Evolutionary conservation across 1,140 invertebrate species (phyloP).

Genomic region (Hycleus cichorii): DNA sequence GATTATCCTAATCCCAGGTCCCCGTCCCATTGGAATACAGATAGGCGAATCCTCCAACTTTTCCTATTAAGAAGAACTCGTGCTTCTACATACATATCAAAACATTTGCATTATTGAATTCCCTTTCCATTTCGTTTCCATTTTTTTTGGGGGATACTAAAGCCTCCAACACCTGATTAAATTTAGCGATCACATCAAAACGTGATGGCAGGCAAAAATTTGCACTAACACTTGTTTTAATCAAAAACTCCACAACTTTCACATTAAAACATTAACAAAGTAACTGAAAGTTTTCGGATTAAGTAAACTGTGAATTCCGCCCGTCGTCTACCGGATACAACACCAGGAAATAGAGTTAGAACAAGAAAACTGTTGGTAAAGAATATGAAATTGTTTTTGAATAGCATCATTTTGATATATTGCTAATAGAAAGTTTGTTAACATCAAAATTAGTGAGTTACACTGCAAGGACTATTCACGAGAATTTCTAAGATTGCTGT

Average conservation of each 20-base stretch:
- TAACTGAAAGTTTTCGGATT: constrained; percentile 12
- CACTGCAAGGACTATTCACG: too few relatives aligned
- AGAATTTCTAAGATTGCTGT: too few relatives aligned
- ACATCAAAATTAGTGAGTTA: too few relatives aligned
- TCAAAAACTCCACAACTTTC: constrained; percentile 10
- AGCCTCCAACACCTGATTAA: too few relatives aligned
- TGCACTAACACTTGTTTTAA: constrained; percentile 4
- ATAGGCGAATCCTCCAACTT: constrained; percentile 25
- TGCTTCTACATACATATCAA: constrained; percentile 29
- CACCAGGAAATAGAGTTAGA: too few relatives aligned
- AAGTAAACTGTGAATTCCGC: constrained; percentile 14
- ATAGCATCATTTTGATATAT: too few relatives aligned
- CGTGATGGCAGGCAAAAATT: too few relatives aligned
- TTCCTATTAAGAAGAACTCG: constrained; percentile 31
- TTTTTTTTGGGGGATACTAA: too few relatives aligned
- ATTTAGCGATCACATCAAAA: too few relatives aligned
- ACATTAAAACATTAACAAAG: constrained; percentile 16
- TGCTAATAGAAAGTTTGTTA: too few relatives aligned
- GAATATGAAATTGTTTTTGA: too few relatives aligned
- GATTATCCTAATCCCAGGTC: constrained; percentile 29
- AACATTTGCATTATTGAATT: constrained; percentile 30
- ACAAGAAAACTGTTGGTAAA: too few relatives aligned
- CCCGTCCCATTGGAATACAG: constrained; percentile 26
- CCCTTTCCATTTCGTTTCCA: constrained; percentile 1
- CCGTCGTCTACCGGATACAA: not conserved